A percentile compares a stretch with the other conserved stretches of the same genome.
Evolutionary conservation across 2,888 invertebrate species (phyloP).

Genomic region (Zeuzera pyrina): DNA sequence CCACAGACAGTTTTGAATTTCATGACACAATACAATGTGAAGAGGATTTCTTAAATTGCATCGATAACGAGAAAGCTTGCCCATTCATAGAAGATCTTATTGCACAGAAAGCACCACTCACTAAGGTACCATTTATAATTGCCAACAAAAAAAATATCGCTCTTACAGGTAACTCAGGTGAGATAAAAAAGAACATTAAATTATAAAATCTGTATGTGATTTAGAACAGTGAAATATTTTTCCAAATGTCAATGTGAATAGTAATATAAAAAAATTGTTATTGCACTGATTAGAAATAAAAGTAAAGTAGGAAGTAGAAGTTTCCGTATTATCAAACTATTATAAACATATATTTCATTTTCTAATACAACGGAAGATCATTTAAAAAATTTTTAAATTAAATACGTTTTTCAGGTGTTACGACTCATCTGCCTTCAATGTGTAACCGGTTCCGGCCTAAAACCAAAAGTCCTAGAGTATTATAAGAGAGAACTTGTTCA

Average conservation of each 20-base stretch:
- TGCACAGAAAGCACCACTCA: conserved; percentile 84
- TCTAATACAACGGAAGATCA: background rate
- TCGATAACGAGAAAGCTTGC: conserved; percentile 92
- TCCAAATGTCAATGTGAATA: background rate
- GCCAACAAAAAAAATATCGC: background rate
- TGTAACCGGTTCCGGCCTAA: conserved; percentile 92
- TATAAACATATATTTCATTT: background rate
- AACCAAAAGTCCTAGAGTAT: conserved; percentile 85
- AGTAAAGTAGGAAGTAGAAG: no score
- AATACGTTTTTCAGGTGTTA: conserved; percentile 69
- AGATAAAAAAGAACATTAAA: background rate
- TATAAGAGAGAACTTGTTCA: conserved; percentile 75
- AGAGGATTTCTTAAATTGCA: conserved; percentile 93
- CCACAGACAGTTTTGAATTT: conserved; percentile 81
- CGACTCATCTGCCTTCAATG: conserved; percentile 95
- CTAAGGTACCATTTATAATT: no score
- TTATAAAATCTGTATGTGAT: background rate
- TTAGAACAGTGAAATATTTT: background rate
- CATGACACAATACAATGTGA: conserved; percentile 86
- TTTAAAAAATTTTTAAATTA: conserved; percentile 1
- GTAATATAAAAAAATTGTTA: background rate
- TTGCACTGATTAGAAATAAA: background rate
- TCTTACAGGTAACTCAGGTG: background rate
- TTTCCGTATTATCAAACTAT: no score
- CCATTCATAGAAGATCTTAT: conserved; percentile 94